phyloP scores from a whole-genome alignment of 1,140 invertebrate genomes.

The Megalopta genalis region DNA sequence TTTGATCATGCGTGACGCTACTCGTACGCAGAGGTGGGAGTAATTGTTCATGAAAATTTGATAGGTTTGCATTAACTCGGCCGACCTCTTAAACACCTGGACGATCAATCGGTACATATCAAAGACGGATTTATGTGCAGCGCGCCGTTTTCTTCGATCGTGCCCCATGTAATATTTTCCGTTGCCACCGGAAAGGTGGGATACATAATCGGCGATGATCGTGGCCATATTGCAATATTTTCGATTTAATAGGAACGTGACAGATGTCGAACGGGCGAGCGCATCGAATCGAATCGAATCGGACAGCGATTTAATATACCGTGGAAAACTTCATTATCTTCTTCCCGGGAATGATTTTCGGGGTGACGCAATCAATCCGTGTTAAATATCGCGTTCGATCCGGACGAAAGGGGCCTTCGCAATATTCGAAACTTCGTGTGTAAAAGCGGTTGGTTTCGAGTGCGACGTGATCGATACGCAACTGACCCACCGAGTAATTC shows the following conservation, averaged over 20 bases:
- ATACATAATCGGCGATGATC: background rate
- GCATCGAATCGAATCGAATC: background rate
- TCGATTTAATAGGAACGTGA: background rate
- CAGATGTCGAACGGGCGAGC: background rate
- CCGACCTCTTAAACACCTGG: slow-evolving; percentile 55
- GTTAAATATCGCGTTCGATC: slow-evolving; percentile 11
- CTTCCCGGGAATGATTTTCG: background rate
- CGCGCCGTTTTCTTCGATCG: background rate
- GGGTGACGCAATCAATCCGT: background rate
- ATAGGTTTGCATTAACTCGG: slow-evolving; percentile 52
- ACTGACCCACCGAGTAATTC: background rate
- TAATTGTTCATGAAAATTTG: slow-evolving; percentile 65
- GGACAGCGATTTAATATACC: background rate
- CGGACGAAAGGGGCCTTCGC: slow-evolving; percentile 9
- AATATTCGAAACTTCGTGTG: slow-evolving; percentile 46
- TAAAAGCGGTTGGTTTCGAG: slow-evolving; percentile 60
- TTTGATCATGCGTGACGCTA: slow-evolving; percentile 57
- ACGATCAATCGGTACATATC: slow-evolving; percentile 50
- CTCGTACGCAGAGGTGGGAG: slow-evolving; percentile 48
- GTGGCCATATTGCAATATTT: slow-evolving; percentile 29
- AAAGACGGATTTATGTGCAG: slow-evolving; percentile 13
- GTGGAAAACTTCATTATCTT: background rate
- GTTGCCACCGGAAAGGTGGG: background rate
- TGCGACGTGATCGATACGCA: slow-evolving; percentile 60
- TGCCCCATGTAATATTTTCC: background rate